phyloP scores from a whole-genome alignment of 2,113 vertebrate genomes.

The Microcebus ravelobensis region DNA sequence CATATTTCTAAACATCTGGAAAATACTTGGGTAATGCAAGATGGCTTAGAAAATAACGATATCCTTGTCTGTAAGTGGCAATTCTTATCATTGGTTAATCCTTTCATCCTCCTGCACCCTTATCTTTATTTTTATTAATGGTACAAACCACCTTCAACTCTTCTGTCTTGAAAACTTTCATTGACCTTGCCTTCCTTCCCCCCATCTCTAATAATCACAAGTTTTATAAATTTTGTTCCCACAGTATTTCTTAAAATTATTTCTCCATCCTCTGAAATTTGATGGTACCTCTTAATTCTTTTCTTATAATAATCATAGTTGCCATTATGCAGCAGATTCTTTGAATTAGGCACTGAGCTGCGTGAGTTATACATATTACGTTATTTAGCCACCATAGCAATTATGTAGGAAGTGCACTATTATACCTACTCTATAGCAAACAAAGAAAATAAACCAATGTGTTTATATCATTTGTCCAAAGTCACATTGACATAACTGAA shows the following conservation, averaged over 20 bases:
- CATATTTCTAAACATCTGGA: slow-evolving; percentile 34
- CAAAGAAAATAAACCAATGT: not conserved
- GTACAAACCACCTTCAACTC: not conserved
- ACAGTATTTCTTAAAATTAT: not conserved
- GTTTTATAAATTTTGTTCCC: not conserved
- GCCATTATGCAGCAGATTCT: not conserved
- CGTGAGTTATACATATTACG: not conserved
- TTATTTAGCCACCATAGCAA: not conserved
- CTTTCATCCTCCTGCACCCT: not conserved
- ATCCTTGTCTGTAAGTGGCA: not conserved
- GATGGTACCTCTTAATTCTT: not conserved
- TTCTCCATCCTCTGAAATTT: not conserved
- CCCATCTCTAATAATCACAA: not conserved
- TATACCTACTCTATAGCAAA: not conserved
- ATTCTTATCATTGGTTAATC: not conserved
- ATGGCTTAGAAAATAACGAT: not conserved
- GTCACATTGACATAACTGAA: not conserved
- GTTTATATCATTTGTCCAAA: not conserved
- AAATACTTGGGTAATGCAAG: slow-evolving; percentile 27
- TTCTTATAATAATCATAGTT: not conserved
- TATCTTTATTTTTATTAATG: slow-evolving; percentile 18
- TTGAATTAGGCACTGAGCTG: not conserved
- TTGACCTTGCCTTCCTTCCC: not conserved
- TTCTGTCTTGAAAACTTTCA: not conserved
- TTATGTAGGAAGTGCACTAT: not conserved